phyloP scores from a whole-genome alignment of 2,113 vertebrate species.

The Candoia aspera region DNA sequence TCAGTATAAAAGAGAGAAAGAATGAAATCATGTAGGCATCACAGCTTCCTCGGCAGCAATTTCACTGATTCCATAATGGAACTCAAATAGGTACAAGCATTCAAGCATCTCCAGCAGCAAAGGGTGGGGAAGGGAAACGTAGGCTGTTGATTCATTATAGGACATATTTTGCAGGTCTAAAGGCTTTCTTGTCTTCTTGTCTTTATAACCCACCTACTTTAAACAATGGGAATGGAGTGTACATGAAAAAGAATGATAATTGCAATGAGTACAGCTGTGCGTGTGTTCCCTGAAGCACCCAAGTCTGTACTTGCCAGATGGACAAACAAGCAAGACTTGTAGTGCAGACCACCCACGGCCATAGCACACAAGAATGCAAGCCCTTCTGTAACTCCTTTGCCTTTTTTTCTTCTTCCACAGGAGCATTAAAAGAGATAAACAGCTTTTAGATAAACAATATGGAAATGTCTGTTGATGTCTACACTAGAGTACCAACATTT shows the following conservation, averaged over 20 bases:
- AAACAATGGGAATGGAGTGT: conserved; percentile 3
- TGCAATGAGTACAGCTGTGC: conserved; percentile 35
- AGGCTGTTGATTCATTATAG: not conserved
- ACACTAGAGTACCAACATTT: conserved; percentile 10
- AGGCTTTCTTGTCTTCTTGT: conserved; percentile 1
- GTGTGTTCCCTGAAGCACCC: conserved; percentile 10
- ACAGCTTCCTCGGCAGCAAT: not conserved
- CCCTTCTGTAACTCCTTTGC: conserved; percentile 43
- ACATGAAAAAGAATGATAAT: conserved; percentile 43
- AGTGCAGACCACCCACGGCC: conserved; percentile 44
- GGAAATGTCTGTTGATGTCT: not conserved
- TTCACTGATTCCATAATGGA: not conserved
- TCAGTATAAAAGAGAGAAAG: not conserved
- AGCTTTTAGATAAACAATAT: conserved; percentile 16
- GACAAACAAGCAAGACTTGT: conserved; percentile 34
- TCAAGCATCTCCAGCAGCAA: rapidly evolving
- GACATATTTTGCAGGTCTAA: conserved; percentile 32
- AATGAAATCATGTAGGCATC: not conserved
- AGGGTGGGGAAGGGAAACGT: not conserved
- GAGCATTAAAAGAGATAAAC: not conserved
- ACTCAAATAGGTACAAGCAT: not conserved
- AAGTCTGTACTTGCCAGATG: conserved; percentile 46
- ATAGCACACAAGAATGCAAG: conserved; percentile 37
- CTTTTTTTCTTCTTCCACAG: not conserved
- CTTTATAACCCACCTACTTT: conserved; percentile 18